Evolutionary conservation across 2,797 vertebrate species (phyloP).

Genomic region (Spea hammondii): DNA sequence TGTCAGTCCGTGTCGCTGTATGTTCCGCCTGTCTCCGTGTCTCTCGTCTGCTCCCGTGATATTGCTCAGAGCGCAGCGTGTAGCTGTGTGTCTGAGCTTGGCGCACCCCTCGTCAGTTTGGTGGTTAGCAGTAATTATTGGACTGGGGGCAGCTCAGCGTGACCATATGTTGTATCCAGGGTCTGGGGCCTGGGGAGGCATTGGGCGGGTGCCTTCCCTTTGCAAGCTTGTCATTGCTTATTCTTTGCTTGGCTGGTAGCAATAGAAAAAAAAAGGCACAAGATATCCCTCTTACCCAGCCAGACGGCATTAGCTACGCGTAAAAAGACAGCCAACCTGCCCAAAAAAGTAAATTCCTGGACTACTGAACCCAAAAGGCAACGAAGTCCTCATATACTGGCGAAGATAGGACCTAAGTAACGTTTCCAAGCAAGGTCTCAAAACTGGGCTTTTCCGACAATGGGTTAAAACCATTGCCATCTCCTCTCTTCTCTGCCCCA

Average conservation of each 20-base stretch:
- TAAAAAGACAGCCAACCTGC: neutral
- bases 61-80: conserved; percentile 37
- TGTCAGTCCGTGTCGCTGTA: conserved; percentile 30
- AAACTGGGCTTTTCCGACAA: too few species aligned
- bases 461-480: too few species aligned
- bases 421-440: too few species aligned
- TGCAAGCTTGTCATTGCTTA: conserved; percentile 45
- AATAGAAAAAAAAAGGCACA: conserved; percentile 10
- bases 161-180: conserved; percentile 46
- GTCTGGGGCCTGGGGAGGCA: conserved; percentile 43
- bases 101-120: conserved; percentile 46
- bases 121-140: conserved; percentile 52
- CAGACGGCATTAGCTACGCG: neutral
- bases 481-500: too few species aligned
- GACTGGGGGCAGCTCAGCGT: conserved; percentile 43
- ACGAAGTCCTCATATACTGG: too few species aligned
- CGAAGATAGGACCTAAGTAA: too few species aligned
- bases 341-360: neutral
- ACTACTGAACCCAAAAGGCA: neutral
- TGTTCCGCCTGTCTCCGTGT: conserved; percentile 9
- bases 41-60: conserved; percentile 6
- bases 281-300: conserved; percentile 17
- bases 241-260: conserved; percentile 44
- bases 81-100: conserved; percentile 49
- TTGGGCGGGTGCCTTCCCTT: conserved; percentile 2